Evolutionary conservation across 2,888 invertebrate species (phyloP).

Genomic region (Cerceris ruficornis): DNA sequence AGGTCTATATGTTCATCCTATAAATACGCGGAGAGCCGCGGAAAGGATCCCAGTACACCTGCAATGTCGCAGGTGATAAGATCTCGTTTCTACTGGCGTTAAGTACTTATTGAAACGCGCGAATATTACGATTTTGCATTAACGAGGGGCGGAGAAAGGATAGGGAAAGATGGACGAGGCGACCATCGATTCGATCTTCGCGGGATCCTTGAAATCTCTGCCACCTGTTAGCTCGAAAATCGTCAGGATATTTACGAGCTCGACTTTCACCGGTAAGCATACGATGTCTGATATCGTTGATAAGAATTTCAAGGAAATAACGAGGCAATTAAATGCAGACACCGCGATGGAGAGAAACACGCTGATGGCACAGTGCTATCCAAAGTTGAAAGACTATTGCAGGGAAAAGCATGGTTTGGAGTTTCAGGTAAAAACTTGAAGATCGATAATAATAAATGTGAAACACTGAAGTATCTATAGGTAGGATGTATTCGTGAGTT

Average conservation of each 20-base stretch:
- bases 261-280: conserved; percentile 95
- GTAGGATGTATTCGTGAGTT: too few relatives aligned
- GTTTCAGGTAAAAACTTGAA: conserved; percentile 90
- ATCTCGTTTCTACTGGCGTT: not conserved
- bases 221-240: conserved; percentile 99
- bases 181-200: conserved; percentile 94
- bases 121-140: too few relatives aligned
- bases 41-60: conserved; percentile 41
- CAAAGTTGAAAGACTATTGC: conserved; percentile 97
- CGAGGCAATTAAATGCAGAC: conserved; percentile 84
- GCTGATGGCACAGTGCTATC: conserved; percentile 98
- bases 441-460: not conserved
- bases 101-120: not conserved
- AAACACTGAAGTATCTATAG: not conserved
- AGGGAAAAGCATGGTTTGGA: conserved; percentile 98
- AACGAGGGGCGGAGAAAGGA: not conserved
- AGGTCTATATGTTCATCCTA: conserved; percentile 41
- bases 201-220: conserved; percentile 92
- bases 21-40: conserved; percentile 38
- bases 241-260: conserved; percentile 98
- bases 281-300: not conserved
- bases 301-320: not conserved
- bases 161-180: conserved; percentile 90
- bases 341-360: conserved; percentile 99
- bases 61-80: conserved; percentile 30